A percentile compares a stretch with the other conserved stretches of the same genome.
Evolutionary conservation across 1,140 invertebrate genomes (phyloP).

Genomic region (Zaprionus africanus): DNA sequence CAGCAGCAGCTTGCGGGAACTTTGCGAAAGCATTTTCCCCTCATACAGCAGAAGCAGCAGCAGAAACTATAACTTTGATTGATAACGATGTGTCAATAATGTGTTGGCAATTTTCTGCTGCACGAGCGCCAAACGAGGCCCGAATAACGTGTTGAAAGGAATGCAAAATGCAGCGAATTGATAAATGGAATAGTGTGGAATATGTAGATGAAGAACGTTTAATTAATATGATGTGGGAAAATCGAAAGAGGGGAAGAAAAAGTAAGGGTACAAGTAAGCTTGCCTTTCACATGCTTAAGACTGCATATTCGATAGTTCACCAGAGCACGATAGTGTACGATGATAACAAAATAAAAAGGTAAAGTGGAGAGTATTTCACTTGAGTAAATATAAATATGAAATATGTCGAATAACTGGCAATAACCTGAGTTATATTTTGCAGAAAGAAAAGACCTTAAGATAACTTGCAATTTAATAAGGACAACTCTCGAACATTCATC

Average conservation of each 20-base stretch:
- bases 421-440: too few species aligned
- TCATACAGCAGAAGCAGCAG: conserved; percentile 6
- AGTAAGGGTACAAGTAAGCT: neutral
- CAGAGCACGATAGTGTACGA: too few species aligned
- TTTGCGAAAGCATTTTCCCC: conserved; percentile 58
- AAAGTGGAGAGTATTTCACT: too few species aligned
- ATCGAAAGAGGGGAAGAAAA: too few species aligned
- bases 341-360: too few species aligned
- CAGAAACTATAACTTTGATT: conserved; percentile 62
- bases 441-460: too few species aligned
- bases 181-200: conserved; percentile 7
- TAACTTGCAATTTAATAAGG: too few species aligned
- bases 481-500: too few species aligned
- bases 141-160: conserved; percentile 54
- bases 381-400: too few species aligned
- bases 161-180: conserved; percentile 13
- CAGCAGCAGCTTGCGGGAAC: neutral
- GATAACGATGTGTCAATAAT: conserved; percentile 83
- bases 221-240: neutral
- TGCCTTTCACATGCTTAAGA: neutral
- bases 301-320: too few species aligned
- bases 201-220: neutral
- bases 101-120: conserved; percentile 77
- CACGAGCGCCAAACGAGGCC: conserved; percentile 22
- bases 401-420: too few species aligned